Conservation (phyloP, 1,140 invertebrate species). For the Drosophila kurseongensis region DNA sequence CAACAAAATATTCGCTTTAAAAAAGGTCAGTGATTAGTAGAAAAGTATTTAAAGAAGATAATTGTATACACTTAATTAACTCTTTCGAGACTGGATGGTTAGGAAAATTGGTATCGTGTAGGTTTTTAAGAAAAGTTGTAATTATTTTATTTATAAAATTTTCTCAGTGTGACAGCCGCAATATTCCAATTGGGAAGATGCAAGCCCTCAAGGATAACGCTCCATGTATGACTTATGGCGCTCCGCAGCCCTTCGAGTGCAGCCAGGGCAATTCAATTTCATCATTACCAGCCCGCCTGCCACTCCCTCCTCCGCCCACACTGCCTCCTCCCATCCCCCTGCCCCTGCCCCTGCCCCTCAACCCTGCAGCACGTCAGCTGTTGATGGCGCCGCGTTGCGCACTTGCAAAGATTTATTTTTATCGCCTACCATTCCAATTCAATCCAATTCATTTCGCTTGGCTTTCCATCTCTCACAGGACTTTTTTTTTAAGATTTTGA, state of each 20-base stretch:
- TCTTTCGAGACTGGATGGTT: too few relatives aligned
- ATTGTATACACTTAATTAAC: too few relatives aligned
- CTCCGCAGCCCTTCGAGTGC: conserved; percentile 22
- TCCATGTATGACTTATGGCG: conserved; percentile 75
- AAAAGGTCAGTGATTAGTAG: too few relatives aligned
- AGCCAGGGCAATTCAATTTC: conserved; percentile 69
- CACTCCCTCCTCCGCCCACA: neutral
- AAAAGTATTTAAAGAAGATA: too few relatives aligned
- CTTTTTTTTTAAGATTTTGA: conserved; percentile 43
- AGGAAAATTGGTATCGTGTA: too few relatives aligned
- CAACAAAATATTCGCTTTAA: too few relatives aligned
- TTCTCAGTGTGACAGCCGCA: neutral
- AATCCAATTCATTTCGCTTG: conserved; percentile 76
- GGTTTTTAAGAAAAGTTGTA: too few relatives aligned
- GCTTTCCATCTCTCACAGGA: conserved; percentile 35
- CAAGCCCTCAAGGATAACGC: conserved; percentile 70
- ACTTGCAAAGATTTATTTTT: conserved; percentile 80
- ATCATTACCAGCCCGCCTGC: conserved; percentile 50
- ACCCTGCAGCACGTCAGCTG: conserved; percentile 61
- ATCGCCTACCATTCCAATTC: conserved; percentile 81
- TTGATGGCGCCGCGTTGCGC: conserved; percentile 75
- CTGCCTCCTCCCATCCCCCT: neutral
- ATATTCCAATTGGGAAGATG: conserved; percentile 25
- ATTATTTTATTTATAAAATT: neutral
- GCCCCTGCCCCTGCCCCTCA: neutral